Evolutionary conservation across 2,888 invertebrate species (phyloP).

Genomic region (Nipponacmea schrenckii): DNA sequence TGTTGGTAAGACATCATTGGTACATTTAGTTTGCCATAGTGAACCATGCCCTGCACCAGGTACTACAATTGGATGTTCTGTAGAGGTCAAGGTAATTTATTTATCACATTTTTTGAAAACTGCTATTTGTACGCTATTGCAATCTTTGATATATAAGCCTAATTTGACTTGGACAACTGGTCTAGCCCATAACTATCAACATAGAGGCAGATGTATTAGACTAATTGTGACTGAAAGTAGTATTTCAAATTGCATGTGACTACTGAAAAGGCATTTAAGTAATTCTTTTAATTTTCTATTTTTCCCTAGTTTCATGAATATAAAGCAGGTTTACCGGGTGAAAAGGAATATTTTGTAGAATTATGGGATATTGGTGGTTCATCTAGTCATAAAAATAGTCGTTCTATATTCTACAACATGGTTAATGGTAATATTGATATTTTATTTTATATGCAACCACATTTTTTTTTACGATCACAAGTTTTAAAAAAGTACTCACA

Average conservation of each 20-base stretch:
- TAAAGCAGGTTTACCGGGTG: slow-evolving; percentile 91
- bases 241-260: no score
- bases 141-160: no score
- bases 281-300: not conserved
- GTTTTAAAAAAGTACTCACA: no score
- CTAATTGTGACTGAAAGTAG: no score
- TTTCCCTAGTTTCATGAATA: slow-evolving; percentile 82
- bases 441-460: no score
- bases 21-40: slow-evolving; percentile 89
- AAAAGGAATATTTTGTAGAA: slow-evolving; percentile 91
- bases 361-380: slow-evolving; percentile 98
- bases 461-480: no score
- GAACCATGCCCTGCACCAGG: slow-evolving; percentile 86
- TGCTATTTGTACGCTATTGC: not conserved
- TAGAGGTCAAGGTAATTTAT: slow-evolving; percentile 81
- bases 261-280: no score
- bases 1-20: slow-evolving; percentile 95
- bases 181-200: no score
- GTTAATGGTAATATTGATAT: slow-evolving; percentile 89
- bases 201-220: no score
- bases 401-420: slow-evolving; percentile 92
- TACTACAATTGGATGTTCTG: slow-evolving; percentile 96
- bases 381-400: slow-evolving; percentile 89
- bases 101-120: not conserved
- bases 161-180: no score